Evolutionary conservation across 2,888 invertebrate species (phyloP), one percentile per base, ranked within the genome.

Genomic region (Dicranocentrus wangi): DNA sequence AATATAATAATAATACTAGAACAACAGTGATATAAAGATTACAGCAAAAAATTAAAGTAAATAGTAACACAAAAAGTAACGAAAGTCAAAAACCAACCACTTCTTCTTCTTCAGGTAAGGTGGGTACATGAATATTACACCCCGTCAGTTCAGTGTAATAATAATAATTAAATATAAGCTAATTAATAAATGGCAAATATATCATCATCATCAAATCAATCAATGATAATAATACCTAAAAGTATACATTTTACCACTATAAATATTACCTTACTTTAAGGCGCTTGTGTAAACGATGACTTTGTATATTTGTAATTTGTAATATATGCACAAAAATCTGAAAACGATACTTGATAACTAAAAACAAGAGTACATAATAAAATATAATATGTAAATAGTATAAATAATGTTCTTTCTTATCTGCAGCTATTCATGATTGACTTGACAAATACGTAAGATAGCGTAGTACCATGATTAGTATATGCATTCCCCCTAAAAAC

Each of bases 141-240:
- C 39, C 15, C 15, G 60, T 65, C 73, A 73, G 65, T 65, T 65
- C 63, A 73, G 65, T 65, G 73, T 73, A 73, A 73, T 73, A 63
- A 70, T 25, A 47, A 17, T 58, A 70, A 61, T 47, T 47, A 55
- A 61, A 42, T 55, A 51, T 51, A 55, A 28, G 32, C 42, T 60
- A 63, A 47, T 39, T 28, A 61, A 43, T 61, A 58, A 69, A 55
- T 27, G 25, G 43, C 42, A 66, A 66, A 43, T 21, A 7, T 43
- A 43, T 71, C 61, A 72, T 72, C 32, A 51, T 63, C 47, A 51
- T 19, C 32, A 32, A 32, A 51, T 19, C 32, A 32, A 32, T 58
- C 39, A 51, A 69, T 69, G 21, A 69, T 69, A 71, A 55, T 58
- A n/a, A 51, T 17, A 51, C 28, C 15, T 27, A 27, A 47, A 53